These are phyloP conservation scores for Paragorgia papillata DNA, from an alignment of 92 coral and sea anemone species.

Conservation along the genomic window DNA sequence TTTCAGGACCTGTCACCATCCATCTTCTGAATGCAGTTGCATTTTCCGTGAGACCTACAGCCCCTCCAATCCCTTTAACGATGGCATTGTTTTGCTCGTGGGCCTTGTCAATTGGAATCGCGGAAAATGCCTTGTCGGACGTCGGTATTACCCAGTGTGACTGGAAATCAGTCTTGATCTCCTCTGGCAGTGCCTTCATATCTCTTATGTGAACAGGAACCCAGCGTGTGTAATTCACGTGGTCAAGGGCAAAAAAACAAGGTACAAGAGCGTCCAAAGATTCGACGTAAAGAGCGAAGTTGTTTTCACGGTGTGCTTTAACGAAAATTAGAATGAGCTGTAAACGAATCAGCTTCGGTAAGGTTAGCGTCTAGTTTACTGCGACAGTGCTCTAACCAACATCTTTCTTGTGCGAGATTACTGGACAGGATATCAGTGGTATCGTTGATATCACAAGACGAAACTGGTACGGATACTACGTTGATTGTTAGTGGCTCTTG, in stretches of 20 bases:
- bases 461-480: conserved; percentile 18
- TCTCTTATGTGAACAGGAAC: conserved; percentile 60
- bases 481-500: conserved; percentile 2
- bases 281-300: conserved; percentile 61
- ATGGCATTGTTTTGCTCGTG: conserved; percentile 68
- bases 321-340: conserved; percentile 51
- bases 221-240: conserved; percentile 61
- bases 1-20: too few relatives aligned
- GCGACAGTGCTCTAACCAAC: conserved; percentile 56
- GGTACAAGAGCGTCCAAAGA: conserved; percentile 55
- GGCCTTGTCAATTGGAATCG: conserved; percentile 42
- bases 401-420: conserved; percentile 43
- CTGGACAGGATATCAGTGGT: not conserved
- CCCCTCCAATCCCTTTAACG: conserved; percentile 65
- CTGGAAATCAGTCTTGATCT: conserved; percentile 22
- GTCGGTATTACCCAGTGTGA: not conserved
- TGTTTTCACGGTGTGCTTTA: conserved; percentile 65
- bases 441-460: conserved; percentile 8
- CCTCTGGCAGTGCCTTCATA: conserved; percentile 12
- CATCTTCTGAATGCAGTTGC: too few relatives aligned
- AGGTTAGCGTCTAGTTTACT: conserved; percentile 27
- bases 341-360: conserved; percentile 13
- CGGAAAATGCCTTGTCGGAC: too few relatives aligned
- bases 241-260: conserved; percentile 73
- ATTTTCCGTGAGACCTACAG: too few relatives aligned